These are phyloP conservation scores for Acronicta leporina DNA, from an alignment of 2,888 invertebrate species.

Conservation along the genomic window DNA sequence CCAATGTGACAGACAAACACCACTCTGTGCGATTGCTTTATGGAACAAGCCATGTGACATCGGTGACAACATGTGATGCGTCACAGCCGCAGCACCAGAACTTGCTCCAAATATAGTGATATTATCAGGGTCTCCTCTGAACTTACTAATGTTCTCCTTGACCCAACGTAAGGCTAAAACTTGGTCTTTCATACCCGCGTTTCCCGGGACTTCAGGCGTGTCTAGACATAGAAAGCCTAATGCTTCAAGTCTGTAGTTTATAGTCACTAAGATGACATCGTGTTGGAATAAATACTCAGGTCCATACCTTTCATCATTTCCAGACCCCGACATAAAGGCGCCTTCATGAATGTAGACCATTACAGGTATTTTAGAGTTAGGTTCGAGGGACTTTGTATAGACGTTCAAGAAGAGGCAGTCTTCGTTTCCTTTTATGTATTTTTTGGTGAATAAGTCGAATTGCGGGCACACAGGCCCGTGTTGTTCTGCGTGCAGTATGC, in stretches of 20 bases:
- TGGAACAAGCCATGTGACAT: slow-evolving; percentile 79
- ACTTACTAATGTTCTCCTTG: slow-evolving; percentile 69
- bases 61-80: slow-evolving; percentile 77
- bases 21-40: slow-evolving; percentile 79
- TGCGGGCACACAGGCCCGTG: slow-evolving; percentile 78
- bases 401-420: slow-evolving; percentile 77
- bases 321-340: slow-evolving; percentile 74
- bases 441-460: slow-evolving; percentile 61
- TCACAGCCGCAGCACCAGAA: slow-evolving; percentile 76
- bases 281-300: slow-evolving; percentile 76
- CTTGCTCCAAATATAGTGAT: slow-evolving; percentile 81
- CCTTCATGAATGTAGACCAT: slow-evolving; percentile 84
- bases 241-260: slow-evolving; percentile 77
- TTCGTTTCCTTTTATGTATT: slow-evolving; percentile 68
- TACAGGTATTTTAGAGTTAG: slow-evolving; percentile 69
- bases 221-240: slow-evolving; percentile 69
- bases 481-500: slow-evolving; percentile 69
- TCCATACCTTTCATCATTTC: slow-evolving; percentile 70
- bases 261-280: slow-evolving; percentile 78
- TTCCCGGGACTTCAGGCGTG: slow-evolving; percentile 74
- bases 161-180: slow-evolving; percentile 73
- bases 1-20: slow-evolving; percentile 72
- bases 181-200: slow-evolving; percentile 80
- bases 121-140: slow-evolving; percentile 75
- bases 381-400: slow-evolving; percentile 66